Percentiles rank a stretch among this genome's conserved stretches.
Conservation (phyloP, 1,140 invertebrate species). For the Holotrichia oblita region DNA sequence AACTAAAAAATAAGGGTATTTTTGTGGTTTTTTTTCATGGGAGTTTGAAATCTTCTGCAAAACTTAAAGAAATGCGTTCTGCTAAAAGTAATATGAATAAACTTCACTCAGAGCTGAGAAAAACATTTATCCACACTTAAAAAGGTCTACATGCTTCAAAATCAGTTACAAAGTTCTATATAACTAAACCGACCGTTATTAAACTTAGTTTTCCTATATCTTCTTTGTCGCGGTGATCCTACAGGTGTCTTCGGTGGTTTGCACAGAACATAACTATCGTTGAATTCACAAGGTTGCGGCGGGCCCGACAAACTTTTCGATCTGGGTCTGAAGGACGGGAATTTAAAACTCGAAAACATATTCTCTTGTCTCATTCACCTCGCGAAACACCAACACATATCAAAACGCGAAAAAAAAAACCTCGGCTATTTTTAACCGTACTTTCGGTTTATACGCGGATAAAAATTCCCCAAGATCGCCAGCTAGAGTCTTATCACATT, state of each 20-base stretch:
- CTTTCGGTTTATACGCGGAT: background rate
- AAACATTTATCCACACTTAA: too few relatives aligned
- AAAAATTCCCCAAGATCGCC: background rate
- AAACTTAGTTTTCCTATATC: constrained; percentile 49
- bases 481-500: constrained; percentile 7
- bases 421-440: background rate
- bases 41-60: too few relatives aligned
- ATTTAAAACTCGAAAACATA: constrained; percentile 55
- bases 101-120: too few relatives aligned
- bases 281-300: background rate
- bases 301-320: constrained; percentile 49
- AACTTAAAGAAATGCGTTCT: too few relatives aligned
- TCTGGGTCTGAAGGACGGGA: constrained; percentile 50
- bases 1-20: too few relatives aligned
- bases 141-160: background rate
- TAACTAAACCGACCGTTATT: background rate
- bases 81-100: too few relatives aligned
- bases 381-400: background rate
- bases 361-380: background rate
- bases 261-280: constrained; percentile 42
- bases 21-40: too few relatives aligned
- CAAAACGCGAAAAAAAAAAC: background rate
- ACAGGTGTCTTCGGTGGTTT: constrained; percentile 53
- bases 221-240: constrained; percentile 53
- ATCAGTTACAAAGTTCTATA: constrained; percentile 9